Base-by-base conservation (phyloP, 2,888 invertebrate species). In the Diploptera punctata region DNA sequence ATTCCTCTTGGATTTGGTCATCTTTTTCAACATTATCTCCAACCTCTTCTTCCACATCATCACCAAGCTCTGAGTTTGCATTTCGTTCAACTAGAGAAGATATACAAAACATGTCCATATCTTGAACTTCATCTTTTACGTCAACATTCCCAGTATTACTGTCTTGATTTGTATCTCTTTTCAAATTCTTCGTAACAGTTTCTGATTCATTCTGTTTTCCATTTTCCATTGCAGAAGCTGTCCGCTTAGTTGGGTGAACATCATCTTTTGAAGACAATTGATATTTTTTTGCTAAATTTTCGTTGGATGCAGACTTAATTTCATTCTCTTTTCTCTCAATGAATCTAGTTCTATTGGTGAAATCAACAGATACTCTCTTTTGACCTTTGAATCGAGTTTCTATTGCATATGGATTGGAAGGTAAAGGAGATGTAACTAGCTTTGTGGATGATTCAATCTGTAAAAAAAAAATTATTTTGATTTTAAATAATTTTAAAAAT, bases 51-150 rank as follows among this genome's bases (percentile, higher is more conserved):
- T 65, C 44, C 19, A 19, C 65, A 43, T 65, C 44, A 16, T 44
- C 67, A n/a, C 16, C 43, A 4, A 9, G 3, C 7, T 67, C 49
- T 26, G 21, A n/a, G 3, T 29, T 18, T 26, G 44, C 44, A 29
- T 47, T 65, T 9, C 29, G 24, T 26, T 65, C 65, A 16, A 21
- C 47, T 24, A 65, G 44, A 2, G 65, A 38, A 9, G 65, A 65
- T 44, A 65, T 65, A 29, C 47, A 65, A 29, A 65, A 65, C 65
- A 65, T 47, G 7, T 65, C 65, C 65, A 65, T 29, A 16, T 69
- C 69, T 24, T 69, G 19, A 9, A 33, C 44, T 26, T 69, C 69
- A 7, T 57, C 60, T 44, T 69, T 69, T 43, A 44, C 16, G 10
- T 16, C n/a, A 38, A 54, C 13, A n/a, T n/a, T 33, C 9, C 13